Base-by-base conservation (phyloP, 2,888 invertebrate species). In the Pandemis heparana region DNA sequence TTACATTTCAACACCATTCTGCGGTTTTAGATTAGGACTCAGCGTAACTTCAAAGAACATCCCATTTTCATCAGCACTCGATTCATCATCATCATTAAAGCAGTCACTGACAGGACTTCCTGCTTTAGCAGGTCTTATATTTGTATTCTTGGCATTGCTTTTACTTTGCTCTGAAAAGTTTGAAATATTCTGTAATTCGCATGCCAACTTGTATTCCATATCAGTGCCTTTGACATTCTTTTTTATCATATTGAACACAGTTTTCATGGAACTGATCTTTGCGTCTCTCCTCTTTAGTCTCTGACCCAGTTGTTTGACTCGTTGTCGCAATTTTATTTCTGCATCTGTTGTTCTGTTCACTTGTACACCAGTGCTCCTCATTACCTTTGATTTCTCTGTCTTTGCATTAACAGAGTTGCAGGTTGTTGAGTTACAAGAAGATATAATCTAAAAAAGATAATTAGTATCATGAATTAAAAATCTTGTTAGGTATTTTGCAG, bases 161-260 rank as follows among this genome's bases (percentile, higher is more conserved):
- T 51, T 48, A 32, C 5, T 48, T 56, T 62, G 18, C 3, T 72
- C 67, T 38, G 72, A 61, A 51, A 61, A 41, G 6, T 61, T 48
- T 1, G 71, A 48, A 51, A 73, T 73, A 64, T 73, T 73, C 53
- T 73, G 59, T 3, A 73, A 16, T n/a, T 73, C 73, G 60, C 73
- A 69, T 14, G 68, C 64, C 8, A 73, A 60, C 32, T 73, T 73
- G 59, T 73, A 73, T 39, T 68, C 73, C 63, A 73, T 64, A 1
- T 73, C 73, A 9, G 73, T 68, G 3, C 73, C 73, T 64, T 73
- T 73, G 0, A 63, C 59, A 59, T 56, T 62, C n/a, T 73, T 73
- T 14, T 73, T 73, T 12, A 73, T 51, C 68, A 73, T 69, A 18
- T 68, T 68, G 8, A 73, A 59, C 48, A 73, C 73, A 8, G 73